phyloP scores from a whole-genome alignment of 2,797 vertebrate species.

The Tadarida brasiliensis region DNA sequence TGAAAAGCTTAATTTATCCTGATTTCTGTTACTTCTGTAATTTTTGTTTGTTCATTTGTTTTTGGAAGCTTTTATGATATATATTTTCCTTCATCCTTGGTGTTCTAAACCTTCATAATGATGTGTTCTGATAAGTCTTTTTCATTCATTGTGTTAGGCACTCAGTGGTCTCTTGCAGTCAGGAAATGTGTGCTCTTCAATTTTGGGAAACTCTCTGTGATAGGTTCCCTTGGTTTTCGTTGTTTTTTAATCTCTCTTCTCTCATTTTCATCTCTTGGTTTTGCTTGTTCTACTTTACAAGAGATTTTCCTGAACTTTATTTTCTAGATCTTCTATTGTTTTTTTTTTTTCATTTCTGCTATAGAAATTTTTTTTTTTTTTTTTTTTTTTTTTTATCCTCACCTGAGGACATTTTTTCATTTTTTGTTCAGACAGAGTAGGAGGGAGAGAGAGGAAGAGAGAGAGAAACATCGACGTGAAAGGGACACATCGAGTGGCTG shows the following conservation, averaged over 20 bases:
- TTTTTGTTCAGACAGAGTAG: no score
- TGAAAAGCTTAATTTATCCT: no score
- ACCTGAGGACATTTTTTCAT: no score
- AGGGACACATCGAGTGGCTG: no score
- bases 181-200: not conserved
- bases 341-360: not conserved
- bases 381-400: no score
- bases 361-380: not conserved
- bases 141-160: not conserved
- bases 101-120: not conserved
- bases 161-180: not conserved
- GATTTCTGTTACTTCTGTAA: no score
- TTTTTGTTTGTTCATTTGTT: no score
- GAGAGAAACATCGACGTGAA: no score
- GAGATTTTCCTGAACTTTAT: conserved; percentile 13
- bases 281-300: not conserved
- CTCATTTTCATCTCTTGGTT: not conserved
- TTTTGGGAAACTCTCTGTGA: not conserved
- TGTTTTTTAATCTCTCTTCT: not conserved
- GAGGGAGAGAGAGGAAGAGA: no score
- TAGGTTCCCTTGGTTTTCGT: not conserved
- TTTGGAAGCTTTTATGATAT: not conserved
- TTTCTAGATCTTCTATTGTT: not conserved
- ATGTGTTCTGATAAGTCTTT: not conserved
- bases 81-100: not conserved